Base-by-base conservation (phyloP, 2,797 vertebrate species). In the Dicrostonyx torquatus region DNA sequence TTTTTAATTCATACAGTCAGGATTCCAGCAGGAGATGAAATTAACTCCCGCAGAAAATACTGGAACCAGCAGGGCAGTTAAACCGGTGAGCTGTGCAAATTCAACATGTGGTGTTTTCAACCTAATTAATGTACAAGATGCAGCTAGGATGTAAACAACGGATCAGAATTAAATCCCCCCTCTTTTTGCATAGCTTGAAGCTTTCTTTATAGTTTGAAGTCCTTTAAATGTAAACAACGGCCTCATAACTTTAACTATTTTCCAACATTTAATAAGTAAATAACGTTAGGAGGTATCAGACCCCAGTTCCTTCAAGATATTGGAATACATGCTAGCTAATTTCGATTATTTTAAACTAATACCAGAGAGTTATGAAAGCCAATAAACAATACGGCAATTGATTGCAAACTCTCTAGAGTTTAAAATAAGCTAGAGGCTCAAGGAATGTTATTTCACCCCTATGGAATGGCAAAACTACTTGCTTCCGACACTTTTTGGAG, bases 251-350 rank as follows among this genome's bases (percentile, higher is more conserved):
- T 88, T 31, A 68, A 93, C 68, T 60, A 70, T n/a, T 89, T 92
- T 53, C 53, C 72, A 70, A 87, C 20, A 91, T 87, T 87, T 77
- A 93, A 72, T 34, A 90, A n/a, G n/a, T 62, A 95, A 90, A 80
- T 62, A 53, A 50, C 90, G 93, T 5, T 22, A 34, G 45, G 18
- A 31, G n/a, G 2, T 89, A 92, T 70, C 29, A 70, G 58, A 68
- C 6, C 72, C 58, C 8, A 70, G 50, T 3, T 91, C 58, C 48
- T 73, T 80, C 50, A 85, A 55, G n/a, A 88, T 53, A 79, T 22
- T 85, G 40, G 31, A 58, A 79, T 72, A 79, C 86, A 93, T 8
- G 48, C 34, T 45, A 37, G 29, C 34, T 90, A 87, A 79, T 87
- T 75, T 89, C 75, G 94, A 89, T 72, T 22, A 91, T 24, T 93